phyloP scores from a whole-genome alignment of 2,113 vertebrate species.

The Triplophysa siluroides region DNA sequence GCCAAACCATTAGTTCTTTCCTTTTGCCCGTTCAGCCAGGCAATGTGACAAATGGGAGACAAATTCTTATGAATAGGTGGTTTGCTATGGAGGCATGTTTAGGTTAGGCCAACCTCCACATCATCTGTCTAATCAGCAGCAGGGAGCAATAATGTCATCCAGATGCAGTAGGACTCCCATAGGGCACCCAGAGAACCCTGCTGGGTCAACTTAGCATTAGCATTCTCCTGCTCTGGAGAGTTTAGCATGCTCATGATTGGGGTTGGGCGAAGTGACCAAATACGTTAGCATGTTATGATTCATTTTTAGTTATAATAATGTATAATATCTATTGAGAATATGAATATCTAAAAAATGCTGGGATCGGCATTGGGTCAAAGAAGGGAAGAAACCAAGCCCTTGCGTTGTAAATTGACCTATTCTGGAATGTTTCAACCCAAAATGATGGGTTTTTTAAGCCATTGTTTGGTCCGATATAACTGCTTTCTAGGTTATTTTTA shows the following conservation, averaged over 20 bases:
- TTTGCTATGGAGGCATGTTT: conserved; percentile 36
- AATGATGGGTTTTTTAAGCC: no score
- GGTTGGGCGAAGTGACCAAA: neutral
- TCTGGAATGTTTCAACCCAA: no score
- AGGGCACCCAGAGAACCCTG: neutral
- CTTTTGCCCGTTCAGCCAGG: neutral
- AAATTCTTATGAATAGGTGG: conserved; percentile 34
- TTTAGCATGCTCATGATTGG: neutral
- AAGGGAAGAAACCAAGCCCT: no score
- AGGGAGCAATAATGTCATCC: conserved; percentile 50
- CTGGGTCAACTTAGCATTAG: conserved; percentile 26
- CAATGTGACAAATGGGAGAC: conserved; percentile 29
- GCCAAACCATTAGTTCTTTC: conserved; percentile 22
- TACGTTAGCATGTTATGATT: no score
- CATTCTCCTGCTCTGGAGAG: neutral
- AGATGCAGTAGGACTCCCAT: conserved; percentile 50
- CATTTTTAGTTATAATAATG: no score
- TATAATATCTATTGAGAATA: no score
- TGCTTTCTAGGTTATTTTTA: no score
- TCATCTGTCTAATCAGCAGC: conserved; percentile 48
- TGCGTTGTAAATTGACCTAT: no score
- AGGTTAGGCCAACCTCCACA: conserved; percentile 42
- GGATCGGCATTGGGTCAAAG: no score
- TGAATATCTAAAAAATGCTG: no score
- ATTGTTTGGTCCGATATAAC: no score